Percentiles rank a stretch among this genome's conserved stretches.
Evolutionary conservation across 1,140 invertebrate genomes (phyloP).

Genomic region (Paralvinella palmiformis): DNA sequence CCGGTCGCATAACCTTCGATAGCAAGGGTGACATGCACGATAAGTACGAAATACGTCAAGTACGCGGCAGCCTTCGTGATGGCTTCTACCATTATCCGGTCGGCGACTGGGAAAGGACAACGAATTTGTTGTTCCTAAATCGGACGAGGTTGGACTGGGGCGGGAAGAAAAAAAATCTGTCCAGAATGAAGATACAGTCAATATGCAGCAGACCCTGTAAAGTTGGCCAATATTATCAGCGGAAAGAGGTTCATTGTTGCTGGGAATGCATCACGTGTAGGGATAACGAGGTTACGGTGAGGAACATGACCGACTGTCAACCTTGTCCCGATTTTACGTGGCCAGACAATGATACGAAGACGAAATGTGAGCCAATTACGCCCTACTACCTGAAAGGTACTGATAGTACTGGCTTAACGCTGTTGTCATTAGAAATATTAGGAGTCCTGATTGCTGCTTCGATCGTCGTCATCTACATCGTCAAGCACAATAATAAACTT

Average conservation of each 20-base stretch:
- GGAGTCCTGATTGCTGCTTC: slow-evolving; percentile 35
- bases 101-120: no score
- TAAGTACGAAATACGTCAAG: not conserved
- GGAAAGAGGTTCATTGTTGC: not conserved
- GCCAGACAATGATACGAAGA: not conserved
- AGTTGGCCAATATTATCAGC: slow-evolving; percentile 1
- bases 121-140: no score
- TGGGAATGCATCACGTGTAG: slow-evolving; percentile 4
- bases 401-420: slow-evolving; percentile 48
- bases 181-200: no score
- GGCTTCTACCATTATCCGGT: no score
- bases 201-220: not conserved
- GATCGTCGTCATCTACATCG: slow-evolving; percentile 25
- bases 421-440: slow-evolving; percentile 50
- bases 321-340: not conserved
- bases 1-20: not conserved
- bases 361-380: slow-evolving; percentile 7
- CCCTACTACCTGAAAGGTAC: slow-evolving; percentile 14
- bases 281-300: not conserved
- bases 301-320: not conserved
- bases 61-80: no score
- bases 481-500: slow-evolving; percentile 25
- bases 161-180: no score
- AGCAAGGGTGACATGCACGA: not conserved
- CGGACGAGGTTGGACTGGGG: no score